Conservation (phyloP, 2,888 invertebrate species). For the Kuschelorhynchus macadamiae region DNA sequence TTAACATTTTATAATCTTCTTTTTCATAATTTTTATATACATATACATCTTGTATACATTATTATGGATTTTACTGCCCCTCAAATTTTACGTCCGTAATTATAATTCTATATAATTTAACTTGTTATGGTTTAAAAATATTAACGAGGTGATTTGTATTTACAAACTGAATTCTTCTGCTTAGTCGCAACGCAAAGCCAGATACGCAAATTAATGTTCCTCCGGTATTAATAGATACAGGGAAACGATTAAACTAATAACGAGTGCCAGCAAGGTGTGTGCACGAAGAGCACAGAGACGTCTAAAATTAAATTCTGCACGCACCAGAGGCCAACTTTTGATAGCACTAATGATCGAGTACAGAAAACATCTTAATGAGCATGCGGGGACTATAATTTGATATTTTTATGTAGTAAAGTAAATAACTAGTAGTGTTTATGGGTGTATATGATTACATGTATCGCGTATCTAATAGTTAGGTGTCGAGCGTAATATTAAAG, state of each 20-base stretch:
- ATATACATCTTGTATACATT: no score
- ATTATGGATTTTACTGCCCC: no score
- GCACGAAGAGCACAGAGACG: constrained; percentile 10
- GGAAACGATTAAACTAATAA: constrained; percentile 27
- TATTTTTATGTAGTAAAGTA: constrained; percentile 20
- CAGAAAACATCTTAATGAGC: constrained; percentile 29
- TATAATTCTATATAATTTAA: no score
- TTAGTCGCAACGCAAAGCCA: background rate
- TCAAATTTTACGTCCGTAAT: no score
- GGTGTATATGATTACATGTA: constrained; percentile 18
- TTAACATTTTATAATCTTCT: no score
- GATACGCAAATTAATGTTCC: background rate
- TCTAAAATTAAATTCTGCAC: constrained; percentile 40
- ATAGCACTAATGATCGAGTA: constrained; percentile 28
- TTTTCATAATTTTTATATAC: no score
- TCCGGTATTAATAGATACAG: constrained; percentile 27
- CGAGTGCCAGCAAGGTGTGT: constrained; percentile 7
- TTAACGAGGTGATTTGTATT: no score
- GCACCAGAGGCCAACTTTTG: constrained; percentile 23
- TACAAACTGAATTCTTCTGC: no score
- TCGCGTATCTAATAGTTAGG: constrained; percentile 14
- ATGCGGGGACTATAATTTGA: constrained; percentile 25
- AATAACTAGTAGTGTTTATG: constrained; percentile 22
- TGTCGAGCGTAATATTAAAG: constrained; percentile 15
- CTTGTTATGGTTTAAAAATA: no score